Conservation (phyloP, 2,888 invertebrate species). For the Drosophila borealis region DNA sequence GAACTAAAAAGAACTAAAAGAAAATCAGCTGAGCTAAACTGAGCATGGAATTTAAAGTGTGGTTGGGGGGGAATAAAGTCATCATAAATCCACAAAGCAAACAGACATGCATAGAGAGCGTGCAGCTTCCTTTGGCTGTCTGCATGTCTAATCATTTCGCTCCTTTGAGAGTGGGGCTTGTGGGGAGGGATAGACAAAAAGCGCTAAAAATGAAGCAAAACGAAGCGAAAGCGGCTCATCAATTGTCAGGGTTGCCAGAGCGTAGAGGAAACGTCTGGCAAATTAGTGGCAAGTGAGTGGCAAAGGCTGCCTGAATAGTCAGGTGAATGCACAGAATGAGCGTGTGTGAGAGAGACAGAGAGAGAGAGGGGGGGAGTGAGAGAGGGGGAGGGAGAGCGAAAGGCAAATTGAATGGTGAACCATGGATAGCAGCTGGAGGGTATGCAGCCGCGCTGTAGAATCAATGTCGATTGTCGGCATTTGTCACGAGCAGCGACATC, state of each 20-base stretch:
- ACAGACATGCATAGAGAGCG: constrained; percentile 4
- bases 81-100: constrained; percentile 53
- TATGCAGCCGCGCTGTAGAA: background rate
- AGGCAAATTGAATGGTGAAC: constrained; percentile 13
- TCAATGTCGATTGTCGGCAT: constrained; percentile 65
- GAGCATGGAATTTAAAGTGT: constrained; percentile 3
- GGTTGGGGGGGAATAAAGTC: constrained; percentile 13
- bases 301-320: constrained; percentile 14
- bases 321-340: constrained; percentile 8
- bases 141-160: constrained; percentile 47
- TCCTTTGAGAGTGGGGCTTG: constrained; percentile 36
- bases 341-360: background rate
- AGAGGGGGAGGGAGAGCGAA: background rate
- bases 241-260: constrained; percentile 44
- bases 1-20: constrained; percentile 5
- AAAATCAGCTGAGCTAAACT: constrained; percentile 1
- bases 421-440: background rate
- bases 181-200: background rate
- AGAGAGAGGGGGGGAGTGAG: no score
- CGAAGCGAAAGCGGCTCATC: constrained; percentile 30
- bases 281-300: constrained; percentile 49
- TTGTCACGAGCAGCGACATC: constrained; percentile 70
- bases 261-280: constrained; percentile 41
- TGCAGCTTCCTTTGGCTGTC: constrained; percentile 9
- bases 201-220: constrained; percentile 18